Evolutionary conservation across 2,888 invertebrate genomes (phyloP).

Genomic region (Orchesella flavescens): DNA sequence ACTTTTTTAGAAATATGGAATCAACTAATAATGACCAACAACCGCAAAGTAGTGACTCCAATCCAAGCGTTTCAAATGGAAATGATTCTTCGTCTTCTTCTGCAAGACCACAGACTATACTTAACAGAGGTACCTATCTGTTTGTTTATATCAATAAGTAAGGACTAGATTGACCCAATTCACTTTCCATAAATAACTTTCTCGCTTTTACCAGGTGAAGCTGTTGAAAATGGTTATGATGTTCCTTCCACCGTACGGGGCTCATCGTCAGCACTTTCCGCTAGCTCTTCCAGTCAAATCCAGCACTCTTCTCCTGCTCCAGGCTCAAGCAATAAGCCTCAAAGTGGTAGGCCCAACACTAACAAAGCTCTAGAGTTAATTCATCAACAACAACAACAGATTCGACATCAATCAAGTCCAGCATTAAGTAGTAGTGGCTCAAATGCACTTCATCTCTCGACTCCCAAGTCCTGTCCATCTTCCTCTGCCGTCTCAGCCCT

Average conservation of each 20-base stretch:
- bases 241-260: slow-evolving; percentile 57
- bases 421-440: slow-evolving; percentile 67
- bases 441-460: slow-evolving; percentile 57
- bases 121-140: slow-evolving; percentile 25
- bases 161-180: neutral
- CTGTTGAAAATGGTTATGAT: slow-evolving; percentile 70
- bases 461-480: slow-evolving; percentile 70
- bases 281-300: slow-evolving; percentile 15
- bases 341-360: slow-evolving; percentile 30
- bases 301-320: neutral
- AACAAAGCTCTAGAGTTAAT: slow-evolving; percentile 60
- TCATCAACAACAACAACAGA: slow-evolving; percentile 66
- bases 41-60: neutral
- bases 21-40: slow-evolving; percentile 15
- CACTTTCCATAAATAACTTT: neutral
- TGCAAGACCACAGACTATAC: slow-evolving; percentile 18
- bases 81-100: neutral
- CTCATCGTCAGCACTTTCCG: slow-evolving; percentile 21
- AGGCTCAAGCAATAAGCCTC: slow-evolving; percentile 30
- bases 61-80: slow-evolving; percentile 14
- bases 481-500: slow-evolving; percentile 70
- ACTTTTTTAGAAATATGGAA: slow-evolving; percentile 6
- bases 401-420: slow-evolving; percentile 71
- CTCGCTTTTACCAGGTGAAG: slow-evolving; percentile 9
- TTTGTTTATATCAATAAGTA: neutral